phyloP scores from a whole-genome alignment of 37 sponge, comb jelly and placozoan species.

The Halisarca cf. caerulea region DNA sequence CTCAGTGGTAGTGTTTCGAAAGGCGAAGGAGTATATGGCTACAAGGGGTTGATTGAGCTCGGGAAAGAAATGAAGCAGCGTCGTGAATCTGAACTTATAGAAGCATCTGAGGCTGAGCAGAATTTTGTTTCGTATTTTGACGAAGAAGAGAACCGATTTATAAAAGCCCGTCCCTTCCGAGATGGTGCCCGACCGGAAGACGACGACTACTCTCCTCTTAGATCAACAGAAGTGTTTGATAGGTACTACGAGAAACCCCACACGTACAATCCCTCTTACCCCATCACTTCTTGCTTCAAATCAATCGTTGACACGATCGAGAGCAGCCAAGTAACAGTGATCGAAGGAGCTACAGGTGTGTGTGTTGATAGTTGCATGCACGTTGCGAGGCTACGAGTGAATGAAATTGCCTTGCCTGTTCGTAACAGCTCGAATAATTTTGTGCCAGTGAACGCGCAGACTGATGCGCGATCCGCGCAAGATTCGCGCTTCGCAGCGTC shows the following conservation, averaged over 20 bases:
- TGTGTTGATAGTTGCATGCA: no score
- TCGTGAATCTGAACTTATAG: neutral
- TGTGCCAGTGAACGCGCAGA: no score
- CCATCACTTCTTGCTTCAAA: constrained; percentile 59
- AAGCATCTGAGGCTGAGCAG: neutral
- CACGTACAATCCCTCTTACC: constrained; percentile 45
- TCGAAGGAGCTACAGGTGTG: constrained; percentile 80
- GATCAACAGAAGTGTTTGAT: constrained; percentile 23
- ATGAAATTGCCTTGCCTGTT: no score
- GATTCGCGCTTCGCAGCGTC: no score
- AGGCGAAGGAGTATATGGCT: no score
- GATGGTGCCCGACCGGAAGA: constrained; percentile 6
- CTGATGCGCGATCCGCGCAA: no score
- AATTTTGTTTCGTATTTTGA: constrained; percentile 1
- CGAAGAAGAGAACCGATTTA: constrained; percentile 1
- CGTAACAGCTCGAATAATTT: no score
- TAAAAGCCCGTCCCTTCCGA: neutral
- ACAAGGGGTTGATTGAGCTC: no score
- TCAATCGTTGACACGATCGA: constrained; percentile 75
- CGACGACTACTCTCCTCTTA: constrained; percentile 20
- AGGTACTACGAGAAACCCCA: constrained; percentile 26
- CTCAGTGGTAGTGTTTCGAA: no score
- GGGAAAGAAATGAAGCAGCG: no score
- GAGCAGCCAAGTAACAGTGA: constrained; percentile 71
- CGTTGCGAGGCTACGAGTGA: no score